Evolutionary conservation across 2,113 vertebrate species (phyloP), one percentile per base, ranked within the genome.

Genomic region (Heterochromis multidens): DNA sequence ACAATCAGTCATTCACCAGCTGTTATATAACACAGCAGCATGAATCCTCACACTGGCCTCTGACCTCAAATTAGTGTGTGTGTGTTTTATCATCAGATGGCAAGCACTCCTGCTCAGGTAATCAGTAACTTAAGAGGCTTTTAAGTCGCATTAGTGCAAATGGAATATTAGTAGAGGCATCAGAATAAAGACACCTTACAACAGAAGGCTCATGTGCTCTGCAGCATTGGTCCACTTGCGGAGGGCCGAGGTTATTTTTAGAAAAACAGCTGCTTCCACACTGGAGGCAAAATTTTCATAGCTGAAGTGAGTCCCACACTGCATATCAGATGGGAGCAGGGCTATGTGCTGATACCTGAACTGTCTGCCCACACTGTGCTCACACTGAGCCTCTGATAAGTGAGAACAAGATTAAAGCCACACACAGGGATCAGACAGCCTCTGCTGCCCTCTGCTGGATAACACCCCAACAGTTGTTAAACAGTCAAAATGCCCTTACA

Each of bases 391-490:
- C 13, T n/a, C 72, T 74, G 52, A 80, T 43, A 76, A 67, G n/a
- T 23, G 21, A 77, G 37, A 43, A 40, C 1, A 2, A 9, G 52
- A 54, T 59, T 5, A 21, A 67, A 54, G 58, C 31, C 13, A 19
- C 19, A n/a, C 52, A 4, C 4, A 3, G 19, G 7, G 7, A 2
- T 14, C 14, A 11, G 5, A 54, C 4, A 3, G 25, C 9, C 23
- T 37, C 14, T 62, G 4, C 67, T 57, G 82, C 87, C 87, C 67
- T 81, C 93, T 93, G 62, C 81, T 91, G 93, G 91, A 84, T 56
- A 43, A 16, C 3, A 16, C 13, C 59, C 2, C 8, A 21, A 25
- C 54, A 46, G 46, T 3, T 19, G 17, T 33, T 40, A 40, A 35
- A 35, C 37, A 3, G 10, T 40, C 37, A 40, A 40, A 10, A 6